Conservation (phyloP, 2,888 invertebrate species). For the Ommatoiulus sabulosus region DNA sequence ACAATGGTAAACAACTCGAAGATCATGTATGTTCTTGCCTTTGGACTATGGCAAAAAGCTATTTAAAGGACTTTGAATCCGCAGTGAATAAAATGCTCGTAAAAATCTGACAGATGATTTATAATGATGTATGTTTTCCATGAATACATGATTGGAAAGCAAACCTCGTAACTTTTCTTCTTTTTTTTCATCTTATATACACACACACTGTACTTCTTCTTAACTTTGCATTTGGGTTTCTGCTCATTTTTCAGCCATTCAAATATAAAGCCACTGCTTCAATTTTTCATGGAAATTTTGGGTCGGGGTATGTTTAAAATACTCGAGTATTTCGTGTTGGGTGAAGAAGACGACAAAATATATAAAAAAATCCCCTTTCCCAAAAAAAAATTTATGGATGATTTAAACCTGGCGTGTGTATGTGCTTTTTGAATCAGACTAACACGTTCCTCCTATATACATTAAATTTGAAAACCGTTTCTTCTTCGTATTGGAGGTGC, state of each 20-base stretch:
- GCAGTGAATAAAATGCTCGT: conserved; percentile 27
- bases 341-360: background rate
- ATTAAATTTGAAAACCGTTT: conserved; percentile 2
- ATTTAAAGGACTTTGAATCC: background rate
- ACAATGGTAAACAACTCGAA: background rate
- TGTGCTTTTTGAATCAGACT: conserved; percentile 36
- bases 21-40: background rate
- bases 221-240: background rate
- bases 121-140: conserved; percentile 43
- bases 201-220: background rate
- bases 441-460: conserved; percentile 31
- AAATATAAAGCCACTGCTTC: background rate
- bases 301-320: background rate
- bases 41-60: background rate
- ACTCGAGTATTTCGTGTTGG: background rate
- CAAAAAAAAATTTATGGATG: background rate
- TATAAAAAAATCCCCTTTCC: background rate
- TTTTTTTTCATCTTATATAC: background rate
- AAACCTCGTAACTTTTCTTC: background rate
- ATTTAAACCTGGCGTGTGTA: background rate
- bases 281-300: conserved; percentile 36
- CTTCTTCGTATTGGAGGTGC: background rate
- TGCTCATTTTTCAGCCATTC: conserved; percentile 28
- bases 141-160: conserved; percentile 31
- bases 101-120: conserved; percentile 40